These are phyloP conservation scores for Myotis pilosus DNA, from an alignment of 2,797 vertebrate genomes.

Conservation along the genomic window DNA sequence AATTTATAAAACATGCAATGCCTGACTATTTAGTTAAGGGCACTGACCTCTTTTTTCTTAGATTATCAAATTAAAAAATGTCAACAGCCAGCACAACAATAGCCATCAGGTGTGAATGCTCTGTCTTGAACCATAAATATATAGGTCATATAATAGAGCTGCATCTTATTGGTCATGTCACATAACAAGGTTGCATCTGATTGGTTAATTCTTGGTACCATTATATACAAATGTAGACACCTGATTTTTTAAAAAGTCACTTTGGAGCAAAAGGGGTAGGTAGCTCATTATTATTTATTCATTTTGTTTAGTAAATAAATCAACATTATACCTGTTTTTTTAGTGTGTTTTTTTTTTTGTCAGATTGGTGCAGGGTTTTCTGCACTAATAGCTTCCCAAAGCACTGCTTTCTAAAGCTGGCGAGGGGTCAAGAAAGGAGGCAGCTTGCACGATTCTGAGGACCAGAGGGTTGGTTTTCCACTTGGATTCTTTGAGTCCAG, in stretches of 20 bases:
- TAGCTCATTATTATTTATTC: background rate
- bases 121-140: background rate
- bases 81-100: background rate
- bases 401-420: slow-evolving; percentile 46
- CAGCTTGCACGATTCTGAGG: background rate
- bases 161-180: background rate
- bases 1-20: background rate
- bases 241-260: background rate
- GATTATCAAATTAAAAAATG: background rate
- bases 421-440: slow-evolving; percentile 32
- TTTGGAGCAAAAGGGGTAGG: background rate
- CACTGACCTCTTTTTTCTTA: background rate
- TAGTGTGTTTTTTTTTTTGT: background rate
- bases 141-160: background rate
- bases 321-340: background rate
- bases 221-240: background rate
- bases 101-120: background rate
- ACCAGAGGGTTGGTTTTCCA: slow-evolving; percentile 48
- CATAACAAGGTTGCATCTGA: background rate
- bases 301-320: background rate
- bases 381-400: slow-evolving; percentile 23
- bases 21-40: background rate
- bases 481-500: slow-evolving; percentile 59
- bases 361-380: background rate
- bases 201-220: background rate